These are phyloP conservation scores for Campoletis sonorensis DNA, from an alignment of 1,140 invertebrate genomes.

Conservation along the genomic window DNA sequence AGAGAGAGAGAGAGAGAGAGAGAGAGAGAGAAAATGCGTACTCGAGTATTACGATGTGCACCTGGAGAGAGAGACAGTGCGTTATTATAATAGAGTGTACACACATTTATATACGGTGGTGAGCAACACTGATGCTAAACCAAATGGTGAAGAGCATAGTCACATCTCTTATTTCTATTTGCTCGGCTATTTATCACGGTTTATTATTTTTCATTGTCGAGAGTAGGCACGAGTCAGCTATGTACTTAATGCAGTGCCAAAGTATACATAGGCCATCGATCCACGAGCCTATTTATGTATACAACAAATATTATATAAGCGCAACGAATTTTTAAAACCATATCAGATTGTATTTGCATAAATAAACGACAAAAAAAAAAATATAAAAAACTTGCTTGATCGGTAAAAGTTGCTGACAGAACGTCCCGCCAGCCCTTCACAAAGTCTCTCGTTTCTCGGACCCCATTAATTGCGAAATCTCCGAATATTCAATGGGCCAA, in stretches of 20 bases:
- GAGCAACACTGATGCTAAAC: background rate
- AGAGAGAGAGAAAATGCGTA: background rate
- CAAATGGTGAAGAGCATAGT: conserved; percentile 56
- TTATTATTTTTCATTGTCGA: conserved; percentile 77
- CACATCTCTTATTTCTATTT: conserved; percentile 67
- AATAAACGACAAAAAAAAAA: too few relatives aligned
- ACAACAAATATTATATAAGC: conserved; percentile 35
- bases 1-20: background rate
- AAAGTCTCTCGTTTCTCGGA: conserved; percentile 67
- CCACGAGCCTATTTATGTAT: conserved; percentile 25
- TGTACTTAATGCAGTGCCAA: conserved; percentile 64
- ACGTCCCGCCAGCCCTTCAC: conserved; percentile 1
- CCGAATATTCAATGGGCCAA: background rate
- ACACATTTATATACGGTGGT: background rate
- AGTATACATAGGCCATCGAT: conserved; percentile 37
- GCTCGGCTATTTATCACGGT: conserved; percentile 77
- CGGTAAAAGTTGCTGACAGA: background rate
- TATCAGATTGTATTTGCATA: conserved; percentile 76
- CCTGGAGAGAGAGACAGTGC: conserved; percentile 11
- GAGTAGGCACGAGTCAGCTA: conserved; percentile 60
- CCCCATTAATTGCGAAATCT: conserved; percentile 62
- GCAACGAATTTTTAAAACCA: conserved; percentile 74
- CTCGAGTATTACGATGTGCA: conserved; percentile 31
- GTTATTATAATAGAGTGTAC: conserved; percentile 6
- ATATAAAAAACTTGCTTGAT: conserved; percentile 54